These are phyloP conservation scores for Plemyria rubiginata DNA, from an alignment of 2,888 invertebrate genomes.

Conservation along the genomic window DNA sequence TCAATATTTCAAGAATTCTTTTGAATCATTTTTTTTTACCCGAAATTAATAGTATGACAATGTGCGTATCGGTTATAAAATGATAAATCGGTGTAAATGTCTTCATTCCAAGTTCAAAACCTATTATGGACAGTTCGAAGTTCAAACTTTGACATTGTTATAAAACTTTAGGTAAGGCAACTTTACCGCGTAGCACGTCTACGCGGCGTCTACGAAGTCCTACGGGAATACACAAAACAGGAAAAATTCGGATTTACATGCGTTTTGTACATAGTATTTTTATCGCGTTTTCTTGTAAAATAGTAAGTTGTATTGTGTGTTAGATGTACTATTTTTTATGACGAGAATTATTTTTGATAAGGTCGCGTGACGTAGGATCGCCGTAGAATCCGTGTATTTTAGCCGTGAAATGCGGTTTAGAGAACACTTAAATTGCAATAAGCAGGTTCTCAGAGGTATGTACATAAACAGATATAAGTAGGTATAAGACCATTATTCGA, in stretches of 20 bases:
- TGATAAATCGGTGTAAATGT: not conserved
- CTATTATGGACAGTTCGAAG: not conserved
- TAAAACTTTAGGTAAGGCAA: conserved; percentile 5
- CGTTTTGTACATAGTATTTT: not conserved
- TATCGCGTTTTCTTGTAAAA: not conserved
- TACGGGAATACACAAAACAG: conserved; percentile 12
- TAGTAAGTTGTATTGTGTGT: not conserved
- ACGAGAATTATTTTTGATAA: conserved; percentile 1
- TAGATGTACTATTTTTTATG: not conserved
- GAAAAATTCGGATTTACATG: not conserved
- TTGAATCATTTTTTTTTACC: too few relatives aligned
- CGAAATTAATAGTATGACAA: too few relatives aligned
- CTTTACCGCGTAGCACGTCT: conserved; percentile 19
- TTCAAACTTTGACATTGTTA: conserved; percentile 1
- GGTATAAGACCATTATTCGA: conserved; percentile 6
- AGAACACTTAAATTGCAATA: conserved; percentile 9
- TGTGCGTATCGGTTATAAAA: not conserved
- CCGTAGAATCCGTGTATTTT: not conserved
- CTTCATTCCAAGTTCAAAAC: not conserved
- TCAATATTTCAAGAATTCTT: too few relatives aligned
- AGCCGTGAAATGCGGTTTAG: not conserved
- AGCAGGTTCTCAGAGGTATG: conserved; percentile 9
- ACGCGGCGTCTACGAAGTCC: conserved; percentile 28
- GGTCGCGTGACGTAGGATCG: not conserved
- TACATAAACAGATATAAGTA: not conserved